phyloP scores from a whole-genome alignment of 2,113 vertebrate genomes.

The Hyperopisus bebe region DNA sequence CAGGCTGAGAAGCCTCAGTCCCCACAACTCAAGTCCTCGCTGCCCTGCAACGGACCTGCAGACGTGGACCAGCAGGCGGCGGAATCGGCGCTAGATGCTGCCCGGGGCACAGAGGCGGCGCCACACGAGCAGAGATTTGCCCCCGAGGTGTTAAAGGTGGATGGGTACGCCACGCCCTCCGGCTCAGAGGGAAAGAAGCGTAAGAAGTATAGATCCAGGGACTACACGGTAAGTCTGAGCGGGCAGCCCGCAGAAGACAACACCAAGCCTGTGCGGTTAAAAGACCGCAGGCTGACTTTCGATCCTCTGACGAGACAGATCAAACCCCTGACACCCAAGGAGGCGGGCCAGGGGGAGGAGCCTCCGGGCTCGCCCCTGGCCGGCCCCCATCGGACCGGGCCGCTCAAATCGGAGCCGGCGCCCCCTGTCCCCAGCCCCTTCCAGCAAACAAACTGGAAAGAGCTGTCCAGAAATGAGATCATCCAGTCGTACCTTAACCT shows the following conservation, averaged over 20 bases:
- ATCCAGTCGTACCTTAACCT: constrained; percentile 88
- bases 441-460: constrained; percentile 89
- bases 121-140: constrained; percentile 48
- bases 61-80: constrained; percentile 57
- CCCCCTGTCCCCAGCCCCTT: constrained; percentile 71
- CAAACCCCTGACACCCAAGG: constrained; percentile 72
- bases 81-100: constrained; percentile 50
- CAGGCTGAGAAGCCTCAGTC: constrained; percentile 58
- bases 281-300: constrained; percentile 85
- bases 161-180: constrained; percentile 60
- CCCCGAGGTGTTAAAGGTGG: constrained; percentile 55
- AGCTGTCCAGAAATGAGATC: constrained; percentile 81
- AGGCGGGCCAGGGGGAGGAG: constrained; percentile 60
- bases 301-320: constrained; percentile 86
- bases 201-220: constrained; percentile 72
- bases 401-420: constrained; percentile 61
- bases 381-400: constrained; percentile 74
- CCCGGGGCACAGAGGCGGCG: constrained; percentile 47
- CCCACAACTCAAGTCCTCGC: constrained; percentile 49
- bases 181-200: constrained; percentile 72
- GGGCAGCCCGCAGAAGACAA: constrained; percentile 62
- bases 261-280: constrained; percentile 78
- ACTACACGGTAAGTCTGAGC: constrained; percentile 65
- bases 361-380: constrained; percentile 31
- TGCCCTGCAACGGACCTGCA: constrained; percentile 65